Base-by-base conservation (phyloP, 2,888 invertebrate species). In the Eretmocerus hayati region DNA sequence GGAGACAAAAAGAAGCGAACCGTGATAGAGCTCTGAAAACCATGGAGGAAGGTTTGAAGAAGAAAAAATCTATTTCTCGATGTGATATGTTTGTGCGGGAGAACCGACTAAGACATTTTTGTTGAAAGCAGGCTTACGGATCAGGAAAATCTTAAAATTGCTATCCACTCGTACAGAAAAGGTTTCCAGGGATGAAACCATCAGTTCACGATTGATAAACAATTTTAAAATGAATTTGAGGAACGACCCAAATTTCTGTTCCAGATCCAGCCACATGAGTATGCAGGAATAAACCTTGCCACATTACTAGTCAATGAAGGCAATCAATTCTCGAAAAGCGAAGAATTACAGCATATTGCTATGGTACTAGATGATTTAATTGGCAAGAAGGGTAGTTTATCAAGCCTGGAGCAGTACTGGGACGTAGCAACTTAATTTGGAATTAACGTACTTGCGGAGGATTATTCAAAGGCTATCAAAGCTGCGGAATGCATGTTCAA, bases 391-490 rank as follows among this genome's bases (percentile, higher is more conserved):
- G 99, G 99, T 36, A 93, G 92, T 66, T 74, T 99, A 22, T 84
- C 87, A 0, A 90, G 91, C 1, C 76, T 99, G 18, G 87, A 87
- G 59, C 96, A 99, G 68, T 99, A 99, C 67, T 99, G 99, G 99
- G 96, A 96, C 71, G 96, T 99, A 13, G 96, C 96, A 0, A 96
- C 93, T 2, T 99, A 92, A 77, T 96, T 97, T 72, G 96, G 96
- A 75, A 96, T 97, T 58, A 94, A 94, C 39, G 96, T 99, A 0
- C 76, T 99, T 23, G 95, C 95, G 2, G 93, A 96, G 72, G 95
- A 99, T 71, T 97, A 95, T 69, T 81, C 85, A 13, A 97, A 97
- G 73, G 96, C 97, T 0, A 88, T 93, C 59, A 93, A 94, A 74
- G 97, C 97, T 13, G 94, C 97, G 0, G 89, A 90, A 68, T 90